These are phyloP conservation scores for Coleophora deauratella DNA, from an alignment of 2,888 invertebrate genomes.

Conservation along the genomic window DNA sequence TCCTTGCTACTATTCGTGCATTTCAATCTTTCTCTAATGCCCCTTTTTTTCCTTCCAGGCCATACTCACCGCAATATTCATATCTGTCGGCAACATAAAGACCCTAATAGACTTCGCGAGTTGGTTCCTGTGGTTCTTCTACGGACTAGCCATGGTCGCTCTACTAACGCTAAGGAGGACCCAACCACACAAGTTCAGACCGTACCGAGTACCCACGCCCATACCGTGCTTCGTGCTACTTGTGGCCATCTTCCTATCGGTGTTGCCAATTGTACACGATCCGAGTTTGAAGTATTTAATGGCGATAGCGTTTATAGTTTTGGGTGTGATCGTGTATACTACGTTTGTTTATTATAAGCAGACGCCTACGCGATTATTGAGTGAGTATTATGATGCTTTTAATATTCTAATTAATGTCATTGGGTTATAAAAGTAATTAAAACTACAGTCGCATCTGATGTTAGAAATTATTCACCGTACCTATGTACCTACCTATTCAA, in stretches of 20 bases:
- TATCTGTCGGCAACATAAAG: slow-evolving; percentile 82
- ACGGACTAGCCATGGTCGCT: slow-evolving; percentile 87
- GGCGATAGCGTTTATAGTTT: slow-evolving; percentile 80
- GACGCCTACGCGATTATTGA: slow-evolving; percentile 74
- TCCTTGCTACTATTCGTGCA: too few relatives aligned
- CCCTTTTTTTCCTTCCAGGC: slow-evolving; percentile 68
- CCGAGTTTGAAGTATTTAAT: slow-evolving; percentile 85
- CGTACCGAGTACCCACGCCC: slow-evolving; percentile 82
- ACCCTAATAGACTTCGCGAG: slow-evolving; percentile 89
- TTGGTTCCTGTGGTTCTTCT: slow-evolving; percentile 91
- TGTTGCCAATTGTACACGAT: slow-evolving; percentile 83
- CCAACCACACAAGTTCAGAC: slow-evolving; percentile 78
- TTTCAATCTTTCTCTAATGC: too few relatives aligned
- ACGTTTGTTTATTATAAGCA: slow-evolving; percentile 82
- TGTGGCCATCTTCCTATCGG: slow-evolving; percentile 81
- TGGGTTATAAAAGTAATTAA: background rate
- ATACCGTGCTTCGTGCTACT: slow-evolving; percentile 82
- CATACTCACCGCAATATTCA: slow-evolving; percentile 79
- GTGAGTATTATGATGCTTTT: slow-evolving; percentile 60
- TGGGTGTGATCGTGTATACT: slow-evolving; percentile 82
- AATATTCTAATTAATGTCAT: background rate
- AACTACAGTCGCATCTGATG: too few relatives aligned
- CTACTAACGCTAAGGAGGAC: slow-evolving; percentile 82
- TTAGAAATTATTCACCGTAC: too few relatives aligned
- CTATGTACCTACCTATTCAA: background rate